Evolutionary conservation across 2,888 invertebrate genomes (phyloP).

Genomic region (Drosophila fungiperda): DNA sequence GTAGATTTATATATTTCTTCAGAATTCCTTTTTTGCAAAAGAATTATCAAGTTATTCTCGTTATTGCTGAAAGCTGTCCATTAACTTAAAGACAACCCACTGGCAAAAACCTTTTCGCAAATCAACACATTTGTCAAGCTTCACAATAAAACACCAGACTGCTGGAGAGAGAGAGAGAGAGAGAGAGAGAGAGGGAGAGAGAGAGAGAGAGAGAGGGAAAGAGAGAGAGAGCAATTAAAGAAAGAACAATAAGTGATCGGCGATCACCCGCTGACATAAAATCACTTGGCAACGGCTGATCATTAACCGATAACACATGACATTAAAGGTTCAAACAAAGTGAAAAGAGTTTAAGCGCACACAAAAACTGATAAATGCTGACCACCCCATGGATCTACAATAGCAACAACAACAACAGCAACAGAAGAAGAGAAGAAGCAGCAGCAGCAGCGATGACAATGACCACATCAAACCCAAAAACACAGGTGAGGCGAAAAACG

Average conservation of each 20-base stretch:
- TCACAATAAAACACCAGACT: constrained; percentile 40
- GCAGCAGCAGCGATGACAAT: constrained; percentile 24
- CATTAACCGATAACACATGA: constrained; percentile 83
- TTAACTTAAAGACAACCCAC: background rate
- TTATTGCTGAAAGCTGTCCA: constrained; percentile 3
- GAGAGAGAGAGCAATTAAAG: constrained; percentile 4
- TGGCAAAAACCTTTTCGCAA: constrained; percentile 48
- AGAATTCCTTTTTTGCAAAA: background rate
- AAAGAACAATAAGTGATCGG: constrained; percentile 51
- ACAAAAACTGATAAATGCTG: constrained; percentile 81
- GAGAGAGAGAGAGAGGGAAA: constrained; percentile 8
- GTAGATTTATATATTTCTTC: background rate
- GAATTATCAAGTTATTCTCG: background rate
- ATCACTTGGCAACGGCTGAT: constrained; percentile 80
- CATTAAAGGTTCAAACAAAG: constrained; percentile 79
- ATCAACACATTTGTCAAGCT: constrained; percentile 69
- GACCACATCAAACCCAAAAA: constrained; percentile 36
- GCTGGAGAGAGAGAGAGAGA: constrained; percentile 4
- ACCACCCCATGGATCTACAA: constrained; percentile 73
- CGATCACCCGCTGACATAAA: constrained; percentile 79
- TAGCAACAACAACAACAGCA: constrained; percentile 23
- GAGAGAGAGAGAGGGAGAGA: constrained; percentile 9
- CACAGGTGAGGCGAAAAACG: constrained; percentile 67
- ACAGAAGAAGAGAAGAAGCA: constrained; percentile 9
- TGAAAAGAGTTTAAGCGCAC: constrained; percentile 69